phyloP scores from a whole-genome alignment of 2,888 invertebrate species.

The Brachyopa scutellaris region DNA sequence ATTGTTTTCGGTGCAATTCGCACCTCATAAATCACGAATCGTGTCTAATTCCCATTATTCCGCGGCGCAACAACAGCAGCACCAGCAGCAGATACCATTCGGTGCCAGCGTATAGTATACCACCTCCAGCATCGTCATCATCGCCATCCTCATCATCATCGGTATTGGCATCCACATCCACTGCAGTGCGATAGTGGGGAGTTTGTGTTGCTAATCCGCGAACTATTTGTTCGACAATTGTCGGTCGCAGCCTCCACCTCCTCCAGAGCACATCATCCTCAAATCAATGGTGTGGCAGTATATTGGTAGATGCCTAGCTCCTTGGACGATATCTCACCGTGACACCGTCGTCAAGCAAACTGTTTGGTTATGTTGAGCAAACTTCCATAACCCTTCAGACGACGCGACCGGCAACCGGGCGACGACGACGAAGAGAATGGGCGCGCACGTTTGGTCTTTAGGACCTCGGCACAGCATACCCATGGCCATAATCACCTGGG shows the following conservation, averaged over 20 bases:
- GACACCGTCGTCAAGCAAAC: conserved; percentile 64
- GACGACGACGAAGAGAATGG: not conserved
- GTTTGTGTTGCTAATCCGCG: conserved; percentile 68
- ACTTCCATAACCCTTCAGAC: conserved; percentile 60
- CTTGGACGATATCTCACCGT: conserved; percentile 62
- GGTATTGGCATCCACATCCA: conserved; percentile 32
- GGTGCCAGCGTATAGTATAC: conserved; percentile 5
- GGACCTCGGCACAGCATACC: conserved; percentile 41
- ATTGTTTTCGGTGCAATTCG: conserved; percentile 80
- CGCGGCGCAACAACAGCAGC: conserved; percentile 46
- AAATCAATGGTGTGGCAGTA: conserved; percentile 17
- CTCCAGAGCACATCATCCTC: conserved; percentile 20
- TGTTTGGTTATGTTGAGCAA: conserved; percentile 71
- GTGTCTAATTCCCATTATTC: conserved; percentile 78
- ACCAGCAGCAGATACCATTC: conserved; percentile 32
- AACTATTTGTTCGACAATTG: conserved; percentile 73
- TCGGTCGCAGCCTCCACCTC: conserved; percentile 35
- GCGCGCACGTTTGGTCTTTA: conserved; percentile 56
- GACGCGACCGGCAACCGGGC: not conserved
- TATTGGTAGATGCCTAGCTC: conserved; percentile 5
- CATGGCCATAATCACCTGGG: conserved; percentile 60
- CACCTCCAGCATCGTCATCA: conserved; percentile 34
- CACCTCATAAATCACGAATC: conserved; percentile 82
- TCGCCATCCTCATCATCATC: conserved; percentile 35
- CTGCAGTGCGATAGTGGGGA: conserved; percentile 54